These are phyloP conservation scores for Adelosebastes latens DNA, from an alignment of 2,797 vertebrate genomes.

Conservation along the genomic window DNA sequence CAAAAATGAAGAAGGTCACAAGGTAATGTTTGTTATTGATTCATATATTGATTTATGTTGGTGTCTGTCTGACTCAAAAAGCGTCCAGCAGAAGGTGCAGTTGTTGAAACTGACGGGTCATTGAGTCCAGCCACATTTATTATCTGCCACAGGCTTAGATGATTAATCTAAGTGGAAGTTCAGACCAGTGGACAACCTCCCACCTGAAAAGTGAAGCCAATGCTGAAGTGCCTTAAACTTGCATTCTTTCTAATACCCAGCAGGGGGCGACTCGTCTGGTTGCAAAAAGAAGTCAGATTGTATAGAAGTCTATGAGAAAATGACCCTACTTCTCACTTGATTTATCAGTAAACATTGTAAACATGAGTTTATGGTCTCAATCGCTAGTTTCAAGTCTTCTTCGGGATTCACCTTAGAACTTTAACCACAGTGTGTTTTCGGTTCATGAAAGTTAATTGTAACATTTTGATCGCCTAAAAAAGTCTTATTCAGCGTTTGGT, in stretches of 20 bases:
- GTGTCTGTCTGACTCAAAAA: neutral
- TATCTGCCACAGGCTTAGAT: neutral
- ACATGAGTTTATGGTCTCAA: no score
- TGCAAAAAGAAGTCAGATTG: no score
- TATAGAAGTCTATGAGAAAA: no score
- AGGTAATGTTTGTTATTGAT: constrained; percentile 8
- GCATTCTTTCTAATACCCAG: no score
- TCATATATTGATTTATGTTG: constrained; percentile 24
- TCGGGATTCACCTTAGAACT: neutral
- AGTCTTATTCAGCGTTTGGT: neutral
- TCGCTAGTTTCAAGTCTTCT: neutral
- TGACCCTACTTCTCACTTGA: no score
- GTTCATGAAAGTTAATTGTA: neutral
- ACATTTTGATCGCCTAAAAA: neutral
- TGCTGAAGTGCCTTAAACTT: no score
- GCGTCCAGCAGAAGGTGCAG: neutral
- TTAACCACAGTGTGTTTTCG: neutral
- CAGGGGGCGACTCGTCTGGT: no score
- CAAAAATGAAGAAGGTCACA: neutral
- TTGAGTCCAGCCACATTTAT: neutral
- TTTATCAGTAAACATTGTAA: no score
- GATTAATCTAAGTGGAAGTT: neutral
- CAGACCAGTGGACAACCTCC: no score
- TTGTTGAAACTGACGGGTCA: neutral
- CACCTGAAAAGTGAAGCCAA: no score